These are phyloP conservation scores for Caenorhabditis tropicalis DNA, from an alignment of 1,140 invertebrate genomes.

Conservation along the genomic window DNA sequence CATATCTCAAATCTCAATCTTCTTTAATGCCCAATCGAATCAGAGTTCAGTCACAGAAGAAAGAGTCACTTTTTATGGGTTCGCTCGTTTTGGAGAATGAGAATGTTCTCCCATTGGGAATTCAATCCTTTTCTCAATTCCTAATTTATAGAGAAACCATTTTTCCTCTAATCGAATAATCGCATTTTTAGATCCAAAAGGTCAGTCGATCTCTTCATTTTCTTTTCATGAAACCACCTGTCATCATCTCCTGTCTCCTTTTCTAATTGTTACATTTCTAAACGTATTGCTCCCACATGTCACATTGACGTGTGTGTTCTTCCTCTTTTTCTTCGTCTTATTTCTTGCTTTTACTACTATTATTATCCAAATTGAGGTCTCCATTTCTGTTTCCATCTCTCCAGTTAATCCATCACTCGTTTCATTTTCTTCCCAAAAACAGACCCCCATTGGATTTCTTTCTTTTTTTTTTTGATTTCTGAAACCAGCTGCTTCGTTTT, in stretches of 20 bases:
- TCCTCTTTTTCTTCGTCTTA: neutral
- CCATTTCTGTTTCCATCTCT: neutral
- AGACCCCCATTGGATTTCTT: neutral
- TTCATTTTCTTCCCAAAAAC: neutral
- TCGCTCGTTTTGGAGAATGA: neutral
- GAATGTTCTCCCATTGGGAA: slow-evolving; percentile 30
- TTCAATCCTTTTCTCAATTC: neutral
- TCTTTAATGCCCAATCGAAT: slow-evolving; percentile 21
- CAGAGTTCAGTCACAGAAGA: slow-evolving; percentile 9
- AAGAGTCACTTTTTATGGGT: slow-evolving; percentile 35
- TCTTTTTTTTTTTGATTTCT: neutral
- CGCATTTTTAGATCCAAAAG: neutral
- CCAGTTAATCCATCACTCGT: neutral
- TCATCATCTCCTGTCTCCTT: neutral
- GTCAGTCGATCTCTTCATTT: neutral
- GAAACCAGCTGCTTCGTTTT: neutral
- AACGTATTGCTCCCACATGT: neutral
- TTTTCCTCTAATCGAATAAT: neutral
- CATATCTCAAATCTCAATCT: slow-evolving; percentile 22
- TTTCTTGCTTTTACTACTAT: slow-evolving; percentile 31
- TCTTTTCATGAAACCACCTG: neutral
- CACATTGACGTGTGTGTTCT: slow-evolving; percentile 21
- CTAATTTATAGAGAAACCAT: neutral
- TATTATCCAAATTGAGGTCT: slow-evolving; percentile 35
- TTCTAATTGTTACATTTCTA: slow-evolving; percentile 43